phyloP scores from a whole-genome alignment of 1,140 invertebrate species.

The Lanistes nyassanus region DNA sequence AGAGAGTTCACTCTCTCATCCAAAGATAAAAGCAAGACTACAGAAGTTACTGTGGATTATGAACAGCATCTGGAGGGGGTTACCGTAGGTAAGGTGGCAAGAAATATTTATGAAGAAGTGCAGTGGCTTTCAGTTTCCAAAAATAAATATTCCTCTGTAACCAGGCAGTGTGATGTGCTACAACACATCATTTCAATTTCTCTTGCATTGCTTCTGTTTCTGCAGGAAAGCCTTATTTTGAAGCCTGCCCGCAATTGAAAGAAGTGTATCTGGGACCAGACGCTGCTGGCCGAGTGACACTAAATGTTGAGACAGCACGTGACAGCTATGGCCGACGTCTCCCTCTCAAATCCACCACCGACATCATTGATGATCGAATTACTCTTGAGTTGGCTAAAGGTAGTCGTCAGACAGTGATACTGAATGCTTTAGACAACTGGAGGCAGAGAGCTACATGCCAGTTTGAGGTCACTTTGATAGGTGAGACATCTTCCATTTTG shows the following conservation, averaged over 20 bases:
- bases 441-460: constrained; percentile 38
- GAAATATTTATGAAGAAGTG: no score
- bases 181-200: background rate
- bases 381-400: constrained; percentile 40
- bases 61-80: background rate
- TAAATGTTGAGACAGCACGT: constrained; percentile 38
- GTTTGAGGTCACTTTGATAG: constrained; percentile 39
- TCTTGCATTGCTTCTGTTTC: background rate
- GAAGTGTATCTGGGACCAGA: constrained; percentile 20
- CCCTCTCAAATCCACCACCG: constrained; percentile 36
- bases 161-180: no score
- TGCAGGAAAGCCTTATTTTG: constrained; percentile 44
- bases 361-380: constrained; percentile 33
- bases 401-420: constrained; percentile 33
- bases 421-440: constrained; percentile 42
- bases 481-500: constrained; percentile 26
- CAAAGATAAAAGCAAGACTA: no score
- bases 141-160: no score
- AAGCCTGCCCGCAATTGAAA: constrained; percentile 36
- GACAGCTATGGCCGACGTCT: constrained; percentile 36
- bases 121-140: no score
- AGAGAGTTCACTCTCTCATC: no score
- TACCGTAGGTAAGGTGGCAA: background rate
- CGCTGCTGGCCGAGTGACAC: constrained; percentile 28
- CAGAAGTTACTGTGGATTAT: background rate